phyloP scores from a whole-genome alignment of 1,140 invertebrate genomes.

The Drosophila sp. region DNA sequence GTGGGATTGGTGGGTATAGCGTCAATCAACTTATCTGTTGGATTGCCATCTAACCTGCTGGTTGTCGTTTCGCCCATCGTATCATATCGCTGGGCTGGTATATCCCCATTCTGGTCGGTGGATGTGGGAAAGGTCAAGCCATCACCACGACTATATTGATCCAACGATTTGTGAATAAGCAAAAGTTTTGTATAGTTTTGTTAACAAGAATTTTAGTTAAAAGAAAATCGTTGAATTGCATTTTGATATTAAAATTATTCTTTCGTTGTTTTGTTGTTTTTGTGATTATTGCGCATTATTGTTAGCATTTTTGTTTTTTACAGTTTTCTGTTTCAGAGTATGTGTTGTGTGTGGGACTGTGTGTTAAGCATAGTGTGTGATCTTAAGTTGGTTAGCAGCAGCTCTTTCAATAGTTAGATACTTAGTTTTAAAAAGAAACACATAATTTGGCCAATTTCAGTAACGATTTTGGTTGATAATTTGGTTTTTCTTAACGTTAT shows the following conservation, averaged over 20 bases:
- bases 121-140: conserved; percentile 93
- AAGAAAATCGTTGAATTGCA: conserved; percentile 12
- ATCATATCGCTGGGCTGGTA: conserved; percentile 87
- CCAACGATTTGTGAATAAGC: conserved; percentile 73
- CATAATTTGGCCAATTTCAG: conserved; percentile 30
- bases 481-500: neutral
- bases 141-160: conserved; percentile 92
- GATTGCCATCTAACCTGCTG: conserved; percentile 86
- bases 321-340: neutral
- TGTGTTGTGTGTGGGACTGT: conserved; percentile 1
- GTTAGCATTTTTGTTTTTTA: conserved; percentile 19
- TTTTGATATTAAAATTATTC: conserved; percentile 7
- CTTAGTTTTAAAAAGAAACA: conserved; percentile 8
- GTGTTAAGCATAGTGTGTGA: conserved; percentile 1
- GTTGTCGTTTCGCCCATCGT: conserved; percentile 93
- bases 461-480: conserved; percentile 27
- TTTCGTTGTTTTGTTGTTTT: conserved; percentile 70
- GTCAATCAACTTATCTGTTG: conserved; percentile 79
- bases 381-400: neutral
- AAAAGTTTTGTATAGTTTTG: conserved; percentile 64
- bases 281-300: conserved; percentile 45
- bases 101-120: conserved; percentile 87
- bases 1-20: conserved; percentile 47
- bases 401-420: neutral
- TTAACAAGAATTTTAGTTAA: conserved; percentile 63